These are phyloP conservation scores for Protophormia terraenovae DNA, from an alignment of 2,888 invertebrate genomes.

Conservation along the genomic window DNA sequence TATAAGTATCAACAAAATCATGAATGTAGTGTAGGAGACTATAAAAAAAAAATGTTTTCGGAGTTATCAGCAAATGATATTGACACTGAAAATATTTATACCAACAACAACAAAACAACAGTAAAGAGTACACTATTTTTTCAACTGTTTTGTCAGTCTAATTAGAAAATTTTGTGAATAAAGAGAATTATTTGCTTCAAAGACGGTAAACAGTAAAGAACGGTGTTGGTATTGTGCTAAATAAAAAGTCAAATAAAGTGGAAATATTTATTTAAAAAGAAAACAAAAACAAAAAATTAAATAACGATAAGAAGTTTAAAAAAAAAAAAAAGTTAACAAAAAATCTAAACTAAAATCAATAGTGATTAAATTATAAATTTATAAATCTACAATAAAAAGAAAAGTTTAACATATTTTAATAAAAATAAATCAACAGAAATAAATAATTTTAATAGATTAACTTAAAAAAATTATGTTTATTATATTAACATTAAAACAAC, in stretches of 20 bases:
- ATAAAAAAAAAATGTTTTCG: neutral
- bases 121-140: conserved; percentile 16
- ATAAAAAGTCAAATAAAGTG: neutral
- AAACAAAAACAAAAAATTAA: conserved; percentile 5
- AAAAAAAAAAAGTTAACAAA: too few species aligned
- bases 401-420: too few species aligned
- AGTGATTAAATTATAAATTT: neutral
- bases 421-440: too few species aligned
- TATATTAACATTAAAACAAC: neutral
- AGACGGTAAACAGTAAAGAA: conserved; percentile 48
- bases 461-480: neutral
- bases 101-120: neutral
- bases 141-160: conserved; percentile 38
- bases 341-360: neutral
- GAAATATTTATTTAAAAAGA: neutral
- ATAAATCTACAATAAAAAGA: too few species aligned
- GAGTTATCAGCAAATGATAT: conserved; percentile 57
- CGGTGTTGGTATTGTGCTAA: conserved; percentile 11
- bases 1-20: neutral
- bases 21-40: neutral
- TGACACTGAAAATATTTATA: conserved; percentile 57
- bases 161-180: neutral
- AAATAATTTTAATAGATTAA: neutral
- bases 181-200: conserved; percentile 49
- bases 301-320: neutral